phyloP scores from a whole-genome alignment of 2,113 vertebrate genomes.

The Gallinago undulata region DNA sequence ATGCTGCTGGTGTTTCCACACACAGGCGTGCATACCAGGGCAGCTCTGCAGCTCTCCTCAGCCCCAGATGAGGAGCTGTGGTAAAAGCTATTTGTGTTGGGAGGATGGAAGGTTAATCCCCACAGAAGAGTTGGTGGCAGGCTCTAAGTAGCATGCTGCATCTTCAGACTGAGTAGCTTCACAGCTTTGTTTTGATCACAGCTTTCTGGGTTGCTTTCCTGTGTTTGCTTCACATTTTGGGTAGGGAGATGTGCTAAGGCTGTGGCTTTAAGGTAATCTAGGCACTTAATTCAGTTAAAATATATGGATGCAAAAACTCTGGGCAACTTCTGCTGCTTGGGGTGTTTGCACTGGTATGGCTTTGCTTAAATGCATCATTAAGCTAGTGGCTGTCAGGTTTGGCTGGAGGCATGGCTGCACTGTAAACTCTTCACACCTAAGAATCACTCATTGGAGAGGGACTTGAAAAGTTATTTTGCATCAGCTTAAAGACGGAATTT shows the following conservation, averaged over 20 bases:
- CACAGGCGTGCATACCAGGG: rapidly evolving
- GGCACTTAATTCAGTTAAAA: not conserved
- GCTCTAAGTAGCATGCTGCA: rapidly evolving
- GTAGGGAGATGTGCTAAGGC: not conserved
- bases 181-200: not conserved
- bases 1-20: not conserved
- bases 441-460: not conserved
- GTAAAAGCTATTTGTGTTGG: rapidly evolving
- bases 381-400: not conserved
- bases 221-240: not conserved
- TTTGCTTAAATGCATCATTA: rapidly evolving
- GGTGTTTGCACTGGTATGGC: not conserved
- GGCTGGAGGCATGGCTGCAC: not conserved
- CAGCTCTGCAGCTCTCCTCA: not conserved
- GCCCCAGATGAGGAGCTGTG: not conserved
- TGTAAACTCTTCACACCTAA: rapidly evolving
- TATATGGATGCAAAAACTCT: not conserved
- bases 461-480: not conserved
- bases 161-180: not conserved
- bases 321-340: not conserved
- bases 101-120: not conserved
- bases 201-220: not conserved
- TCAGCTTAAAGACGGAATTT: not conserved
- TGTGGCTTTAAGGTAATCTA: not conserved
- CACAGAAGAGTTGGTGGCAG: not conserved